Evolutionary conservation across 2,888 invertebrate species (phyloP), one percentile per base, ranked within the genome.

Genomic region (Chelonus formosanus): DNA sequence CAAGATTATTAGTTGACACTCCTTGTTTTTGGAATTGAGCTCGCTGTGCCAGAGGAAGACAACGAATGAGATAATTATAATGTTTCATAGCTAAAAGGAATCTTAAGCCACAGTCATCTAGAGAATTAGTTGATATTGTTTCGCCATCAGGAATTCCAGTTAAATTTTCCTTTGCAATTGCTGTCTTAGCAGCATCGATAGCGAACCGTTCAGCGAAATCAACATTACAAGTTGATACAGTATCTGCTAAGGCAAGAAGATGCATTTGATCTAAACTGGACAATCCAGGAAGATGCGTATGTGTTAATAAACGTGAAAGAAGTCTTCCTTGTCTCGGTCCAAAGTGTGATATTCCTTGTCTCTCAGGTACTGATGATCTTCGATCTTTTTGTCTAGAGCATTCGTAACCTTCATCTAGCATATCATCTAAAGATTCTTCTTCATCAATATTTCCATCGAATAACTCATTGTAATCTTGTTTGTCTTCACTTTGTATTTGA

Each of bases 231-330:
- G 95, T 96, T 0, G 96, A 94, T 0, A 99, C 97, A 0, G 99
- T 99, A 79, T 99, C 99, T 7, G 98, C 98, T 68, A 99, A 85
- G 1, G 99, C 99, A n/a, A 99, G 85, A 68, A 99, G 87, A 85
- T 99, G 99, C 98, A 99, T 99, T 85, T 99, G 99, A 85, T 99
- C 99, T 62, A 98, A 88, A 73, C 97, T 97, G 3, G 96, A 96
- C 47, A 98, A 86, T 0, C 98, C 98, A 0, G 98, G 98, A 43
- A 97, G 85, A 84, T 96, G 96, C 0, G 95, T 95, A 84, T 98
- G 98, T 0, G 98, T 98, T 47, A 99, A 86, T 5, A 98, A 88
- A 3, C 95, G 90, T 0, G 96, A 96, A 6, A 98, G 85, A 7
- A 95, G 88, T 67, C 96, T 89, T 85, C 90, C 93, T 85, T 96